Evolutionary conservation across 2,113 vertebrate genomes (phyloP), one percentile per base, ranked within the genome.

Genomic region (Craseonycteris thonglongyai): DNA sequence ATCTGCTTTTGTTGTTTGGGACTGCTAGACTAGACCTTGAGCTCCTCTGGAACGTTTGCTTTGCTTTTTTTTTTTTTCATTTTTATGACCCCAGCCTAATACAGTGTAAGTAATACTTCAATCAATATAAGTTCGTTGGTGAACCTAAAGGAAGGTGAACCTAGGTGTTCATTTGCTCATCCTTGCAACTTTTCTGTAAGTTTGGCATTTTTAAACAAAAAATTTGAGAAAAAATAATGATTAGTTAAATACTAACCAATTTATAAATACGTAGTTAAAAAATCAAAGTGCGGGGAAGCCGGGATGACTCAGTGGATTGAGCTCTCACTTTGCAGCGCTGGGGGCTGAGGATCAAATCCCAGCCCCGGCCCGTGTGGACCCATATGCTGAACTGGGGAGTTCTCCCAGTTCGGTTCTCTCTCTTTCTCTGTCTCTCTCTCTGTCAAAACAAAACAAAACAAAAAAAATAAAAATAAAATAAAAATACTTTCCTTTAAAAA

Each of bases 181-280:
- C 74, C 38, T 93, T 66, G 6, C 1, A 72, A 86, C 33, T 66
- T 69, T 38, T 93, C 40, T 38, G 19, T 76, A 56, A 88, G 40
- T 85, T 91, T 92, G 38, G 21, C 58, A 74, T 35, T 86, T 94
- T 89, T 78, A 19, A 89, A 16, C n/a, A 69, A 93, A 88, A 51
- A 7, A 2, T 16, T 90, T 14, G 35, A 76, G 26, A 15, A 21
- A 71, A 75, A 87, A 54, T 58, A 49, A 54, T 28, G 33, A 84
- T 83, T 61, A 54, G 19, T 69, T 78, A 65, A 76, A 72, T 65
- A 88, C 69, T 68, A 74, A 84, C 19, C 80, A 42, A 91, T 21
- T 49, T 75, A n/a, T 45, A 84, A 63, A 85, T 30, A n/a, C n/a
- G n/a, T n/a, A 56, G 18, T 88, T 88, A 6, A 40, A 92, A 75